Evolutionary conservation across 2,888 invertebrate genomes (phyloP).

Genomic region (Xestoiulus laeticollis): DNA sequence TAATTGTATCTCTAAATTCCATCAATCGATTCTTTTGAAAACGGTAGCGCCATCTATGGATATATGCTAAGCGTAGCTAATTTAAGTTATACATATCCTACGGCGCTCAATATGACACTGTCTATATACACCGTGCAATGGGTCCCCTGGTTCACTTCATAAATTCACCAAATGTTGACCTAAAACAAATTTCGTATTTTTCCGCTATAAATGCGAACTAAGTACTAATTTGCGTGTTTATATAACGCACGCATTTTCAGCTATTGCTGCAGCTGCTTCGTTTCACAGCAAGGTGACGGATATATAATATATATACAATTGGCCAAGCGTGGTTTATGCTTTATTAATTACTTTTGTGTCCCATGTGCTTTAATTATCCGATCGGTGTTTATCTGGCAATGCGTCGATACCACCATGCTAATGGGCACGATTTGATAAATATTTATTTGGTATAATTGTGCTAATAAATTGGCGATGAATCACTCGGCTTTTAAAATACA

Average conservation of each 20-base stretch:
- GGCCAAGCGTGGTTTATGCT: not conserved
- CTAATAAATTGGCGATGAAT: not conserved
- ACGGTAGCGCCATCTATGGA: no score
- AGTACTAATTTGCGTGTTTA: not conserved
- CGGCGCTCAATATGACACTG: no score
- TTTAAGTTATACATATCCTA: no score
- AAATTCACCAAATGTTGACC: no score
- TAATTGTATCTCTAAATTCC: no score
- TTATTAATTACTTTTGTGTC: not conserved
- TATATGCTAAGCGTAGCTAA: no score
- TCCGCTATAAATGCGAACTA: no score
- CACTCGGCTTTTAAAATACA: not conserved
- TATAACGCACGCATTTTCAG: not conserved
- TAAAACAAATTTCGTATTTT: no score
- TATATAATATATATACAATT: not conserved
- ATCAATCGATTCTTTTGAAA: no score
- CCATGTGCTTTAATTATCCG: not conserved
- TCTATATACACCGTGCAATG: no score
- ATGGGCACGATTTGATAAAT: not conserved
- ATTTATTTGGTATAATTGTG: not conserved
- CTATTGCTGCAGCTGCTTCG: not conserved
- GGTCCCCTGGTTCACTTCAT: no score
- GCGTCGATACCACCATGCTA: not conserved
- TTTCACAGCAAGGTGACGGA: not conserved
- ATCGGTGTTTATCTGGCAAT: not conserved